Evolutionary conservation across 2,888 invertebrate genomes (phyloP).

Genomic region (Andrena fulva): DNA sequence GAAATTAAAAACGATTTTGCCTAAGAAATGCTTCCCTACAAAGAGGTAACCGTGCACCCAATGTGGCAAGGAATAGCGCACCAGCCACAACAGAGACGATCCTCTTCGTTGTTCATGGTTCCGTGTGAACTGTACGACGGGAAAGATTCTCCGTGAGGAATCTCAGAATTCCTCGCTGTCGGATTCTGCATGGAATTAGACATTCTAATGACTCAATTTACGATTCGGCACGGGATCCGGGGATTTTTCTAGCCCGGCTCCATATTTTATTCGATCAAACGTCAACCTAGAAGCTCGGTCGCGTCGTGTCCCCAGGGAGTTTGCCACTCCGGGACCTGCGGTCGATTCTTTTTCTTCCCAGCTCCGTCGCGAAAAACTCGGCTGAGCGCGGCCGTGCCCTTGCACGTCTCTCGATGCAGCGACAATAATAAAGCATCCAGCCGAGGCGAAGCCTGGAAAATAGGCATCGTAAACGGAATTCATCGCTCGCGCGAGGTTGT

Average conservation of each 20-base stretch:
- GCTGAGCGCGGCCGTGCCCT: conserved; percentile 32
- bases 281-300: conserved; percentile 12
- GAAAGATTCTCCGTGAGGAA: background rate
- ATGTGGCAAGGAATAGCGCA: conserved; percentile 20
- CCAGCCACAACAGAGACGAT: conserved; percentile 22
- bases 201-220: conserved; percentile 24
- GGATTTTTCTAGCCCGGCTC: conserved; percentile 1
- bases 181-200: conserved; percentile 14
- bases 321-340: conserved; percentile 30
- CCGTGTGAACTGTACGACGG: background rate
- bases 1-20: conserved; percentile 63
- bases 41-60: background rate
- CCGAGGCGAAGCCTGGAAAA: conserved; percentile 70
- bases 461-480: conserved; percentile 78
- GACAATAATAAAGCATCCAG: conserved; percentile 76
- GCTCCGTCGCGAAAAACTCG: conserved; percentile 49
- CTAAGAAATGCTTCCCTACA: conserved; percentile 26
- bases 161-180: background rate
- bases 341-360: conserved; percentile 30
- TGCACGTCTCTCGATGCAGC: conserved; percentile 59
- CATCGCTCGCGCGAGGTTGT: conserved; percentile 68
- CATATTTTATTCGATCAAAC: conserved; percentile 48
- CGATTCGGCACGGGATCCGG: background rate
- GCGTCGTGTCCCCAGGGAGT: conserved; percentile 17
- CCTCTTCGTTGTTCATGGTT: conserved; percentile 7